Percentiles rank a stretch among this genome's conserved stretches.
phyloP scores from a whole-genome alignment of 2,888 invertebrate species.

The Acleris laterana region DNA sequence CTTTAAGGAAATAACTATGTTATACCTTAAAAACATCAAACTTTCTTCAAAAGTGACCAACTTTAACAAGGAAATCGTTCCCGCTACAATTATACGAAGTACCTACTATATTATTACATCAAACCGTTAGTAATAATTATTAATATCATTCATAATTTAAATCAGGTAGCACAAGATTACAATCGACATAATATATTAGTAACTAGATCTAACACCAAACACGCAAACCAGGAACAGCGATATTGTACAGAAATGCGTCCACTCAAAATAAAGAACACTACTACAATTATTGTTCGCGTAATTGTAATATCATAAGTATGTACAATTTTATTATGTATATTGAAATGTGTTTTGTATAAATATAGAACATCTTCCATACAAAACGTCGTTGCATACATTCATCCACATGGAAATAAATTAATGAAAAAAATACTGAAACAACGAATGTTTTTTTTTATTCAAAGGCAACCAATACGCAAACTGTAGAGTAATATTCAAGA shows the following conservation, averaged over 20 bases:
- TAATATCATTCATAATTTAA: conserved; percentile 43
- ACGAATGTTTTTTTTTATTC: too few relatives aligned
- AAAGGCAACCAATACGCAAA: too few relatives aligned
- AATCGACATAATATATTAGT: conserved; percentile 18
- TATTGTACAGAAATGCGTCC: conserved; percentile 67
- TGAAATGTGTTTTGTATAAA: conserved; percentile 53
- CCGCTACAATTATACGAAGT: conserved; percentile 17
- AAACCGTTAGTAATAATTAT: conserved; percentile 33
- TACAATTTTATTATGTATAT: conserved; percentile 40
- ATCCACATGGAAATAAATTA: background rate
- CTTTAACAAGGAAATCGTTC: conserved; percentile 5
- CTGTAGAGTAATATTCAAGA: too few relatives aligned
- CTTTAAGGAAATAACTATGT: conserved; percentile 31
- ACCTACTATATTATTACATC: conserved; percentile 23
- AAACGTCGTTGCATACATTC: conserved; percentile 45
- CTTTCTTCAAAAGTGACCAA: conserved; percentile 16
- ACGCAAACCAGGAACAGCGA: conserved; percentile 68
- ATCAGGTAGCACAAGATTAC: conserved; percentile 61
- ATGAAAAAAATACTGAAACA: background rate
- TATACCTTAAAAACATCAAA: conserved; percentile 29
- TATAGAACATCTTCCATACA: conserved; percentile 52
- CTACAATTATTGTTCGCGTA: conserved; percentile 43
- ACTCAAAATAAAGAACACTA: conserved; percentile 44
- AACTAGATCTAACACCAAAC: conserved; percentile 70
- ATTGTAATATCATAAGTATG: conserved; percentile 42